These are phyloP conservation scores for Spongilla lacustris DNA, from an alignment of 37 sponge, comb jelly and placozoan genomes.

Conservation along the genomic window DNA sequence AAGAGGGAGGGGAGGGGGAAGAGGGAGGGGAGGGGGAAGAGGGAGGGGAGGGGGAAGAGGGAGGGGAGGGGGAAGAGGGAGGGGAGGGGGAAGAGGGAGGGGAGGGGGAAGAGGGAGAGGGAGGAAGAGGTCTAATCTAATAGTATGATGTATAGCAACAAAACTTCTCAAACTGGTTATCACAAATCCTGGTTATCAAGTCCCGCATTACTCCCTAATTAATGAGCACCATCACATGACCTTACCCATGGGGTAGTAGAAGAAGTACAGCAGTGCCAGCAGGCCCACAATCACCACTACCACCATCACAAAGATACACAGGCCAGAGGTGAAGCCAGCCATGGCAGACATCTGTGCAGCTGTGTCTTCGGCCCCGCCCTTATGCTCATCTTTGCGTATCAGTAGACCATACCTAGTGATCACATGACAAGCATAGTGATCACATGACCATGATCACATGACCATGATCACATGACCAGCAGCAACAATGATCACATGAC, in stretches of 20 bases:
- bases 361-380: neutral
- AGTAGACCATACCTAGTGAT: constrained; percentile 63
- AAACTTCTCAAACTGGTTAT: too few relatives aligned
- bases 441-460: neutral
- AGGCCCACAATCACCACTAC: constrained; percentile 54
- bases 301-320: constrained; percentile 37
- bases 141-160: too few relatives aligned
- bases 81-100: neutral
- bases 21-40: neutral
- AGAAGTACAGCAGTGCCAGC: constrained; percentile 83
- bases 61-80: neutral
- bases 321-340: neutral
- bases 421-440: neutral
- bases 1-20: neutral
- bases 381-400: constrained; percentile 49
- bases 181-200: too few relatives aligned
- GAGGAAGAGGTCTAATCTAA: neutral
- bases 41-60: neutral
- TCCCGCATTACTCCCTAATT: too few relatives aligned
- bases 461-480: neutral
- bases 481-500: neutral
- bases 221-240: neutral
- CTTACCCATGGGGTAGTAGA: constrained; percentile 77
- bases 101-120: constrained; percentile 4
- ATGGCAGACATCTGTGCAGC: neutral